Conservation (phyloP, 2,113 vertebrate species). For the Pachyramphus minor region DNA sequence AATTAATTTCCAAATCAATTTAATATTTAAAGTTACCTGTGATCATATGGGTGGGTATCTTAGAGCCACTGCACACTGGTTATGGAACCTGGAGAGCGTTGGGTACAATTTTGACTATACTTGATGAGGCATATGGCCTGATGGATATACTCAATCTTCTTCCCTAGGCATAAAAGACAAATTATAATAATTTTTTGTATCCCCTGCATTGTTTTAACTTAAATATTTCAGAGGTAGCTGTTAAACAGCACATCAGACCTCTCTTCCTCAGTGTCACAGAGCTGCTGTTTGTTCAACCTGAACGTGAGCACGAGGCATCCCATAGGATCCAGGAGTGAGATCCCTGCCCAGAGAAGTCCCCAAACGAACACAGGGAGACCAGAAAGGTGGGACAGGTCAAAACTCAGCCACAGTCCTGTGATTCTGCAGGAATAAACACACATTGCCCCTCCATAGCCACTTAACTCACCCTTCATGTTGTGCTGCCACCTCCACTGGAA, state of each 20-base stretch:
- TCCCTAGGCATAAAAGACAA: not conserved
- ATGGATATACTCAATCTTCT: not conserved
- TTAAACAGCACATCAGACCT: not conserved
- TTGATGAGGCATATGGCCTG: not conserved
- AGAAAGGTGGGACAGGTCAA: not conserved
- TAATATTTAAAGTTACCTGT: not conserved
- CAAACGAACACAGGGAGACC: accelerated
- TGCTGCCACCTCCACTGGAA: not conserved
- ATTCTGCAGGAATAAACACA: not conserved
- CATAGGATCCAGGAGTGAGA: not conserved
- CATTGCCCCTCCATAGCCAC: not conserved
- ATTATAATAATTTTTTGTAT: not conserved
- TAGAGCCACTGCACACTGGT: not conserved
- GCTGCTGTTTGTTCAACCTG: not conserved
- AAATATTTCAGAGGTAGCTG: not conserved
- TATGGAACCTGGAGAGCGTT: not conserved
- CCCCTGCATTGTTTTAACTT: not conserved
- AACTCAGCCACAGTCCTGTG: not conserved
- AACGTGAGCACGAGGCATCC: accelerated
- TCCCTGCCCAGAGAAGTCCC: not conserved
- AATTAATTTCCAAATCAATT: conserved; percentile 4
- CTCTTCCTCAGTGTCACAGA: not conserved
- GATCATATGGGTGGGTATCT: not conserved
- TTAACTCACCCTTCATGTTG: accelerated
- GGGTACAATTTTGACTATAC: not conserved